Conservation (phyloP, 2,888 invertebrate species). For the Acanthacorydalis orientalis region DNA sequence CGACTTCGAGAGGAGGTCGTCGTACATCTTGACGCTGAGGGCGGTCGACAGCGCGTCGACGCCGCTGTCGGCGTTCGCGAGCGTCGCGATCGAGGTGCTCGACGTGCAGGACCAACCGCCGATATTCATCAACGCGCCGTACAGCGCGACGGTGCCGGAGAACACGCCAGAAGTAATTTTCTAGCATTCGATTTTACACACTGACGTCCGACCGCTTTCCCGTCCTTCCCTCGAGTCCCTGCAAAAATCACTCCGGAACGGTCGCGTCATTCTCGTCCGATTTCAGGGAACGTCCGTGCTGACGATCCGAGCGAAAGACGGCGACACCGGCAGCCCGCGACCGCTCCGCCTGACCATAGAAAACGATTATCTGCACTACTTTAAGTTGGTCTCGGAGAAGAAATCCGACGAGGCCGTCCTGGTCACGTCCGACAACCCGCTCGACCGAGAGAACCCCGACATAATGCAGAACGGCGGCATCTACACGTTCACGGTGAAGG, state of each 20-base stretch:
- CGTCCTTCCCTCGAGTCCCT: neutral
- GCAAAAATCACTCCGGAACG: neutral
- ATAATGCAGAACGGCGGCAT: slow-evolving; percentile 65
- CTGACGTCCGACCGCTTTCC: neutral
- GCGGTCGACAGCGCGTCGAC: slow-evolving; percentile 45
- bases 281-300: slow-evolving; percentile 43
- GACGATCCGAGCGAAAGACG: slow-evolving; percentile 60
- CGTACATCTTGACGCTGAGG: slow-evolving; percentile 49
- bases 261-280: neutral
- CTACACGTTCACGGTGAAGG: slow-evolving; percentile 50
- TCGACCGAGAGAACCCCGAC: slow-evolving; percentile 58
- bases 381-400: slow-evolving; percentile 38
- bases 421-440: slow-evolving; percentile 43
- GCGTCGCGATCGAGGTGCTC: slow-evolving; percentile 53
- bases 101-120: slow-evolving; percentile 78
- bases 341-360: slow-evolving; percentile 49
- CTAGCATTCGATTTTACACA: slow-evolving; percentile 1
- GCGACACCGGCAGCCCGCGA: slow-evolving; percentile 59
- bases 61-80: slow-evolving; percentile 48
- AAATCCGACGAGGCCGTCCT: slow-evolving; percentile 38
- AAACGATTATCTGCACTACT: slow-evolving; percentile 51
- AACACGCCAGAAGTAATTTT: slow-evolving; percentile 41
- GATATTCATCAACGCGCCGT: slow-evolving; percentile 63
- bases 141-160: slow-evolving; percentile 59
- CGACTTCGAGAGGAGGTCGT: slow-evolving; percentile 62